Evolutionary conservation across 2,888 invertebrate genomes (phyloP).

Genomic region (Dryadula phaetusa): DNA sequence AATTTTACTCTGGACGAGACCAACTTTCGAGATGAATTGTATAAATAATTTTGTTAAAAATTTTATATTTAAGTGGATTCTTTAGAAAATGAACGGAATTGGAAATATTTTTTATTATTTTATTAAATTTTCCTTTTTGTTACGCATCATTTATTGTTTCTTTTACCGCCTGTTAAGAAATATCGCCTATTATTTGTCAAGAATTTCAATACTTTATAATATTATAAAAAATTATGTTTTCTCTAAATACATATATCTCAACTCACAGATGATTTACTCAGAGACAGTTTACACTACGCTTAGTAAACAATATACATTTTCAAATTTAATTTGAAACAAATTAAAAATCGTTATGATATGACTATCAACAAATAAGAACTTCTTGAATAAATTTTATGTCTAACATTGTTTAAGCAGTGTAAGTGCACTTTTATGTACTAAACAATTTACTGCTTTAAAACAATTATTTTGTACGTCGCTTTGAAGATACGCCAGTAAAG

Average conservation of each 20-base stretch:
- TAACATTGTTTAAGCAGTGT: background rate
- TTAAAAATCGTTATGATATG: background rate
- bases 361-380: background rate
- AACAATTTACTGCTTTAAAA: background rate
- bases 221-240: too few relatives aligned
- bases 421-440: background rate
- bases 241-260: too few relatives aligned
- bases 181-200: background rate
- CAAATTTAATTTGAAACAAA: too few relatives aligned
- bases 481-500: background rate
- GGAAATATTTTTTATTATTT: background rate
- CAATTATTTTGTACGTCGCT: background rate
- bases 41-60: background rate
- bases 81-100: background rate
- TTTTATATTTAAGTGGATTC: too few relatives aligned
- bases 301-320: too few relatives aligned
- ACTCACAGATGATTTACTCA: too few relatives aligned
- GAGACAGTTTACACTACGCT: too few relatives aligned
- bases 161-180: background rate
- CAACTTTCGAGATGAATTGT: background rate
- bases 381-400: background rate
- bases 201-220: background rate
- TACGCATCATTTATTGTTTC: background rate
- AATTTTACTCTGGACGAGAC: slow-evolving; percentile 8
- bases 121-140: background rate